Evolutionary conservation across 2,797 vertebrate genomes (phyloP), one percentile per base, ranked within the genome.

Genomic region (Acridotheres tristis): DNA sequence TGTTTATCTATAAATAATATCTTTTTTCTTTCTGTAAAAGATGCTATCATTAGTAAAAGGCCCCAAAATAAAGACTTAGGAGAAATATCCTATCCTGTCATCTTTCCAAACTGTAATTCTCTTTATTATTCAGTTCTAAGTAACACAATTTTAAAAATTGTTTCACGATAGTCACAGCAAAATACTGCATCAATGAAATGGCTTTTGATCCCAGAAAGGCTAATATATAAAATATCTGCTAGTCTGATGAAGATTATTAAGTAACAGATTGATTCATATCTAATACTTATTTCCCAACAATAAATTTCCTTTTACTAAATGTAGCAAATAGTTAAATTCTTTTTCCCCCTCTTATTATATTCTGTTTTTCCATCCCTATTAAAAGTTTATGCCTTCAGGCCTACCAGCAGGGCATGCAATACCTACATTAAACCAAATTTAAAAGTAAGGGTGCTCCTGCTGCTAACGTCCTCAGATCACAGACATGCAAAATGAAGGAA

Each of bases 401-500:
- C 97, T 98, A 97, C 96, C 97, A 98, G 97, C 97, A 98, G 98
- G 97, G 95, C 96, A 98, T 97, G 96, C 97, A 96, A 88, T 97
- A 96, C 97, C 97, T 97, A 98, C 95, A 97, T 98, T 98, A 97
- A 98, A 97, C 97, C 96, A 98, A 98, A 98, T 98, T 98, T 98
- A 97, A 98, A 97, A 98, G 97, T 98, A 97, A 98, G 98, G 97
- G 97, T 98, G 96, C 96, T 97, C 98, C 98, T 96, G 98, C 98
- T 98, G 98, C 96, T 98, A 96, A 96, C 78, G 94, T 95, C 89
- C 95, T 98, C 94, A 98, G 97, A 98, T 98, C 98, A 98, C 95
- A 98, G 96, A 91, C 94, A 94, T 98, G 97, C 97, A 98, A 98
- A 98, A 98, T 94, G 97, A 98, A 97, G 97, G 95, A 97, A 94